phyloP scores from a whole-genome alignment of 2,113 vertebrate species.

The Electrona antarctica region DNA sequence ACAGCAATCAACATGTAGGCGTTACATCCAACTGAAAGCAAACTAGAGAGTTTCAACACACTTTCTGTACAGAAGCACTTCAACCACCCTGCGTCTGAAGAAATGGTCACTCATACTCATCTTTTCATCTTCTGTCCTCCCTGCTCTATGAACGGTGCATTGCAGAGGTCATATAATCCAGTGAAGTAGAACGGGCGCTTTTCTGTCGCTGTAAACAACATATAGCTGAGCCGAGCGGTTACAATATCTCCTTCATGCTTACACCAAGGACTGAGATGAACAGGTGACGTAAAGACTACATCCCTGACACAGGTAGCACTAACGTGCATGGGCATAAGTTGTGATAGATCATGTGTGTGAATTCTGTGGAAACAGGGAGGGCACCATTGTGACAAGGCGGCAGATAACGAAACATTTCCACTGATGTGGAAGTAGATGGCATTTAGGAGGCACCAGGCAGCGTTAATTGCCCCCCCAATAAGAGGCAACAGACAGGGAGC shows the following conservation, averaged over 20 bases:
- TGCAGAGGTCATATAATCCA: neutral
- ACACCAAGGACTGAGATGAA: neutral
- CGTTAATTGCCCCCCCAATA: slow-evolving; percentile 64
- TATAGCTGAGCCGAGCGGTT: neutral
- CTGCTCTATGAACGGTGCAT: neutral
- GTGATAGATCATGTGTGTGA: slow-evolving; percentile 22
- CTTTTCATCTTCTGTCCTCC: neutral
- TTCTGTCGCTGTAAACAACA: neutral
- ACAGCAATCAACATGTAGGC: neutral
- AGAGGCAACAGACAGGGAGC: slow-evolving; percentile 61
- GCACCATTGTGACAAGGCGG: slow-evolving; percentile 38
- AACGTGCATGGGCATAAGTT: neutral
- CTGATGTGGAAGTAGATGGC: slow-evolving; percentile 66
- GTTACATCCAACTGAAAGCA: neutral
- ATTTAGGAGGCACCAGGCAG: slow-evolving; percentile 63
- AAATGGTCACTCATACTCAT: neutral
- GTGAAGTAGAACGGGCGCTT: neutral
- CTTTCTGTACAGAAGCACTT: too few species aligned
- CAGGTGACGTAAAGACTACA: neutral
- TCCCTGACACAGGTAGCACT: neutral
- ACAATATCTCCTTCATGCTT: slow-evolving; percentile 3
- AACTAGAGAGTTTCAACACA: neutral
- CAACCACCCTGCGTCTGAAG: too few species aligned
- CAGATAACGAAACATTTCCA: slow-evolving; percentile 59
- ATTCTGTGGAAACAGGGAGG: slow-evolving; percentile 38